Conservation (phyloP, 1,140 invertebrate genomes). For the Nautilus pompilius region DNA sequence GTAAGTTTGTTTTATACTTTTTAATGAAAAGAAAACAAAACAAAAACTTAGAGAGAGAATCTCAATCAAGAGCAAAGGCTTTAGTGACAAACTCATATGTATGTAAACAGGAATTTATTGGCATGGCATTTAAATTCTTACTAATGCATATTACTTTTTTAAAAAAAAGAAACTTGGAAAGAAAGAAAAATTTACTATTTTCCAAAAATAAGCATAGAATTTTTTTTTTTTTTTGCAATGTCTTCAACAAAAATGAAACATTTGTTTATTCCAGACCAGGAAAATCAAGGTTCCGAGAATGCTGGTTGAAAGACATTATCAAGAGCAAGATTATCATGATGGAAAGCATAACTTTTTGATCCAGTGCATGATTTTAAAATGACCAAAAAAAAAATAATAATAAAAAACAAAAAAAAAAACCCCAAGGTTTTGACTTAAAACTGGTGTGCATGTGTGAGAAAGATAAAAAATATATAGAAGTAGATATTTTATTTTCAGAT, state of each 20-base stretch:
- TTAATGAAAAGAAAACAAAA: background rate
- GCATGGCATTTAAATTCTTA: background rate
- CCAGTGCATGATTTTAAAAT: too few species aligned
- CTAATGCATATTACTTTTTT: background rate
- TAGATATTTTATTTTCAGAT: too few species aligned
- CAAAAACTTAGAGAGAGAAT: background rate
- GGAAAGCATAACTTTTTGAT: too few species aligned
- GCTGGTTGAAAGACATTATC: slow-evolving; percentile 56
- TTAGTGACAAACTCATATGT: background rate
- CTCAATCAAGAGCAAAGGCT: background rate
- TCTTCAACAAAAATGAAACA: too few species aligned
- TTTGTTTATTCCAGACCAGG: slow-evolving; percentile 49
- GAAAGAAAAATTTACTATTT: background rate
- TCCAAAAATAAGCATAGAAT: background rate
- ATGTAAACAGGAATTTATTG: background rate
- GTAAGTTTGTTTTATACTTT: slow-evolving; percentile 25
- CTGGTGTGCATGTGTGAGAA: too few species aligned
- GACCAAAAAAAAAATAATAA: too few species aligned
- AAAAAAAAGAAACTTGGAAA: too few species aligned
- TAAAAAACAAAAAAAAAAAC: too few species aligned
- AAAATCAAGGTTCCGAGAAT: slow-evolving; percentile 50
- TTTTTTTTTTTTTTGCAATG: slow-evolving; percentile 10
- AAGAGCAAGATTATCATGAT: slow-evolving; percentile 55
- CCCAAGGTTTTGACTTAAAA: too few species aligned
- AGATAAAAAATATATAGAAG: too few species aligned